phyloP scores from a whole-genome alignment of 1,140 invertebrate species.

The Zaprionus inermis region DNA sequence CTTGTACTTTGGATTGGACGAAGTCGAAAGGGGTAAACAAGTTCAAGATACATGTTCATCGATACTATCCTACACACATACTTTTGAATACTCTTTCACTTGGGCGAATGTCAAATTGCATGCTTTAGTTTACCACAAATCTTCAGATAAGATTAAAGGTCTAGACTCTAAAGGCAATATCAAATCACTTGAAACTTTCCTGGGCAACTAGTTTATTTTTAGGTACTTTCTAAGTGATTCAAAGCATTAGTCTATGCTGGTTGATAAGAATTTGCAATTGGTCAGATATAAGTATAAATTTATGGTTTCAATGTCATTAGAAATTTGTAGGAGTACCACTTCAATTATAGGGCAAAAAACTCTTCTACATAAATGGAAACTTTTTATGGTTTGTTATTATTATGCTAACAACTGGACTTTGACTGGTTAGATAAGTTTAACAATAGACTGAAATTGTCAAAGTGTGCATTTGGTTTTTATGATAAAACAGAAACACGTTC shows the following conservation, averaged over 20 bases:
- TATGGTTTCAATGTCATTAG: neutral
- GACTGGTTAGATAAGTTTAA: conserved; percentile 6
- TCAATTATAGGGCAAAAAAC: neutral
- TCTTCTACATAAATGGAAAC: neutral
- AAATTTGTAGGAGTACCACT: neutral
- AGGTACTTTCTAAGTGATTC: neutral
- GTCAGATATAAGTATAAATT: neutral
- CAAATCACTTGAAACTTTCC: neutral
- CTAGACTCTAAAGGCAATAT: neutral
- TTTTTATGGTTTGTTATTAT: conserved; percentile 3
- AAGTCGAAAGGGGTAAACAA: neutral
- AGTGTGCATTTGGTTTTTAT: neutral
- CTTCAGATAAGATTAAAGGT: neutral
- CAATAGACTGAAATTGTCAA: conserved; percentile 25
- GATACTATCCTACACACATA: neutral
- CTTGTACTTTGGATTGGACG: conserved; percentile 17
- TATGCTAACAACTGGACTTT: conserved; percentile 4
- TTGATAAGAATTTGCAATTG: neutral
- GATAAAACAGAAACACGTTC: conserved; percentile 22
- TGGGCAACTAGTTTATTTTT: neutral
- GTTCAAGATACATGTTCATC: neutral
- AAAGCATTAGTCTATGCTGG: neutral
- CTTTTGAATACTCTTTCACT: neutral
- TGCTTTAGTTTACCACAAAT: neutral
- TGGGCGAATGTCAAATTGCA: neutral